Conservation (phyloP, 2,797 vertebrate genomes). For the Lithobates pipiens region DNA sequence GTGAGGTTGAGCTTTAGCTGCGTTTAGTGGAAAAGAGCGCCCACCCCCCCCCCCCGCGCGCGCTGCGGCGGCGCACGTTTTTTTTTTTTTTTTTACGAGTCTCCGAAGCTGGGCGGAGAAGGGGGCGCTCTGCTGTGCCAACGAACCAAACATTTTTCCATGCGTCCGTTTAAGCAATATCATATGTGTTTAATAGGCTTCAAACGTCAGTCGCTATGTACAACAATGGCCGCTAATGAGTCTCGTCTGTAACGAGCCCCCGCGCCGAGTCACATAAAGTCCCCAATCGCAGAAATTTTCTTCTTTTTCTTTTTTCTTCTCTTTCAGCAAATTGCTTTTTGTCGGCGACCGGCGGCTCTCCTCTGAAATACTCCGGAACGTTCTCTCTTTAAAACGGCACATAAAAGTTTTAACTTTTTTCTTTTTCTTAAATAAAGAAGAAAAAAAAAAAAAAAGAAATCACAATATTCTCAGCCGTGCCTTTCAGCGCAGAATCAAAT, state of each 20-base stretch:
- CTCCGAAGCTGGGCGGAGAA: conserved; percentile 42
- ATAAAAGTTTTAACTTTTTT: conserved; percentile 54
- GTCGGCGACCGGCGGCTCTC: not conserved
- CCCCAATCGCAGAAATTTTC: not conserved
- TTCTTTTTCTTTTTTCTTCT: not conserved
- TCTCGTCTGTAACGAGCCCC: conserved; percentile 37
- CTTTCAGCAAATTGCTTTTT: conserved; percentile 38
- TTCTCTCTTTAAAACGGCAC: conserved; percentile 6
- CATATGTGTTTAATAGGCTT: conserved; percentile 58
- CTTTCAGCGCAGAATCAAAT: conserved; percentile 46
- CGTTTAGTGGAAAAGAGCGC: conserved; percentile 22
- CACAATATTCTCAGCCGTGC: conserved; percentile 11
- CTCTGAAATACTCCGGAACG: conserved; percentile 4
- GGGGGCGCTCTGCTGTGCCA: conserved; percentile 47
- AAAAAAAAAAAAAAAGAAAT: not conserved
- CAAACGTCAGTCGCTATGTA: conserved; percentile 27
- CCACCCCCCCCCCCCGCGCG: conserved; percentile 10
- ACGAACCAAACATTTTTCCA: conserved; percentile 56
- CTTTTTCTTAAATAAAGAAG: conserved; percentile 14
- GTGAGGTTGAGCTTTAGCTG: conserved; percentile 17
- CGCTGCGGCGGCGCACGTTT: not conserved
- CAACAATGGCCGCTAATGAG: conserved; percentile 58
- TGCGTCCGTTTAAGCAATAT: conserved; percentile 54
- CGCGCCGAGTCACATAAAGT: conserved; percentile 48
- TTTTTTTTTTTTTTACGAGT: conserved; percentile 48